phyloP scores from a whole-genome alignment of 2,113 vertebrate species.

The Cyprinus carpio region DNA sequence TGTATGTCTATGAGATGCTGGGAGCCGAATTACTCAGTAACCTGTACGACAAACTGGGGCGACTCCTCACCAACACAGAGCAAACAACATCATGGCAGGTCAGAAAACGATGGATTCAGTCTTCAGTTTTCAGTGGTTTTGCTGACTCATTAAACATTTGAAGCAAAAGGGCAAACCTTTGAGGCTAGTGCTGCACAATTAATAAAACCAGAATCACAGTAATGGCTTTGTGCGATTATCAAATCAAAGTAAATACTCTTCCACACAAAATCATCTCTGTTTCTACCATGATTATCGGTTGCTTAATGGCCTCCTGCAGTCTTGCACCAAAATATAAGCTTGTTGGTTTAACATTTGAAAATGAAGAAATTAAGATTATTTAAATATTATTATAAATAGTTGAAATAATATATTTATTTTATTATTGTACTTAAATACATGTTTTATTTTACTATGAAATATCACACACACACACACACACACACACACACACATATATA shows the following conservation, averaged over 20 bases:
- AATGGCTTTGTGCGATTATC: background rate
- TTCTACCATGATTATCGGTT: background rate
- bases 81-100: conserved; percentile 97
- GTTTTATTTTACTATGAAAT: background rate
- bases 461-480: too few relatives aligned
- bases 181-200: background rate
- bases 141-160: background rate
- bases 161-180: background rate
- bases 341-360: background rate
- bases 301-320: background rate
- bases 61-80: conserved; percentile 90
- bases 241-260: background rate
- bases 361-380: background rate
- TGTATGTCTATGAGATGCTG: conserved; percentile 99
- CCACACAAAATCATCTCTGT: background rate
- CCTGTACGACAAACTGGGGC: conserved; percentile 96
- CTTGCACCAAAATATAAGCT: background rate
- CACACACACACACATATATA: background rate
- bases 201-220: background rate
- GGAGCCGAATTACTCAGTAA: conserved; percentile 97
- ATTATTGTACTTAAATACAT: background rate
- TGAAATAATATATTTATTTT: background rate
- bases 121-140: background rate
- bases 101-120: conserved; percentile 51
- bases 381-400: background rate